Evolutionary conservation across 2,888 invertebrate genomes (phyloP).

Genomic region (Clistopyga incitator): DNA sequence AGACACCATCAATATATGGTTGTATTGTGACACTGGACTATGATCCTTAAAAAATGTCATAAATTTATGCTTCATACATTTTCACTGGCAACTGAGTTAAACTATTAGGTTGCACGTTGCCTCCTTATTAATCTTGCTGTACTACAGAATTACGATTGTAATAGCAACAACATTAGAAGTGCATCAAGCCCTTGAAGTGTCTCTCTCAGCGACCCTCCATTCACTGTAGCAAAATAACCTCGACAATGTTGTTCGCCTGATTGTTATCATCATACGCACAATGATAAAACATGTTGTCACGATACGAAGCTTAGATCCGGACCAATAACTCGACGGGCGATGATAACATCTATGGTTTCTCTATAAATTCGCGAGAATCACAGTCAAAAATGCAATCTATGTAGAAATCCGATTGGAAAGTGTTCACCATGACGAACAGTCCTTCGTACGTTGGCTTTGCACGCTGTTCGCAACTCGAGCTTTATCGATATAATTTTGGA

Average conservation of each 20-base stretch:
- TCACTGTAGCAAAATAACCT: too few species aligned
- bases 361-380: neutral
- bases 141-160: too few species aligned
- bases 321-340: neutral
- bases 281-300: neutral
- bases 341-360: neutral
- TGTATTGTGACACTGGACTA: too few species aligned
- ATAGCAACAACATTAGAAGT: too few species aligned
- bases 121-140: too few species aligned
- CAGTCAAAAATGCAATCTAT: slow-evolving; percentile 13
- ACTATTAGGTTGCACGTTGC: too few species aligned
- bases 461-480: neutral
- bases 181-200: too few species aligned
- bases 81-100: too few species aligned
- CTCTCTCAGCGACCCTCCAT: too few species aligned
- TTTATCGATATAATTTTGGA: slow-evolving; percentile 38
- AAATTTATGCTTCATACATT: too few species aligned
- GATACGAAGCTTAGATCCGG: neutral
- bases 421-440: neutral
- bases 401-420: slow-evolving; percentile 16
- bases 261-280: neutral
- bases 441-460: neutral
- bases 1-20: too few species aligned
- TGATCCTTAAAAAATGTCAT: too few species aligned
- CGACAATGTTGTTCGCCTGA: neutral